Percentiles rank a stretch among this genome's conserved stretches.
These are phyloP conservation scores for Mechanitis mazaeus DNA, from an alignment of 2,888 invertebrate species.

Conservation along the genomic window DNA sequence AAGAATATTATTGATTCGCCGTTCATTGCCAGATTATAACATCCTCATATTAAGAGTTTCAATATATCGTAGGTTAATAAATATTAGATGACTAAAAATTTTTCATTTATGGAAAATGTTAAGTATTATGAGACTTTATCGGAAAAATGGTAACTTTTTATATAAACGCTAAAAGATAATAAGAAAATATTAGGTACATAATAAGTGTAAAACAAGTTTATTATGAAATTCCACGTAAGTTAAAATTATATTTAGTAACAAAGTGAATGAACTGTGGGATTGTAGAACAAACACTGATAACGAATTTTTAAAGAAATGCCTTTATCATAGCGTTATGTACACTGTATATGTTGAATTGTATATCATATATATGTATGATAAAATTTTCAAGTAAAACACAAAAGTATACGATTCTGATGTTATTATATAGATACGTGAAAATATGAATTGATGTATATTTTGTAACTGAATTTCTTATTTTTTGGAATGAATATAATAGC, in stretches of 20 bases:
- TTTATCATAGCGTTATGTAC: constrained; percentile 34
- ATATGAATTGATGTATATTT: no score
- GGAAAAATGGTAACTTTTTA: not conserved
- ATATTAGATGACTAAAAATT: no score
- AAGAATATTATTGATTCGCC: constrained; percentile 47
- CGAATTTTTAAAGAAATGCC: constrained; percentile 33
- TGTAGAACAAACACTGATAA: constrained; percentile 42
- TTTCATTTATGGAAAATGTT: not conserved
- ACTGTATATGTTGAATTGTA: constrained; percentile 23
- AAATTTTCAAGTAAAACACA: no score
- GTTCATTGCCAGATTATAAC: constrained; percentile 17
- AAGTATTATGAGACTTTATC: not conserved
- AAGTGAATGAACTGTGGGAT: constrained; percentile 39
- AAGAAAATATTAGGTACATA: not conserved
- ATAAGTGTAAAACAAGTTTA: not conserved
- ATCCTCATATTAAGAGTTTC: constrained; percentile 15
- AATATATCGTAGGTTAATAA: no score
- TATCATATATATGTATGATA: no score
- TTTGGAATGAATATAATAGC: not conserved
- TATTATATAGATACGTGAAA: no score
- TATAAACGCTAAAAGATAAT: not conserved
- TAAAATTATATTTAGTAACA: constrained; percentile 8
- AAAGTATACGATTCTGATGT: no score
- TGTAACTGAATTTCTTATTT: no score
- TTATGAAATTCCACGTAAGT: not conserved